These are phyloP conservation scores for Amblyjoppa fuscipennis DNA, from an alignment of 2,888 invertebrate species.

Conservation along the genomic window DNA sequence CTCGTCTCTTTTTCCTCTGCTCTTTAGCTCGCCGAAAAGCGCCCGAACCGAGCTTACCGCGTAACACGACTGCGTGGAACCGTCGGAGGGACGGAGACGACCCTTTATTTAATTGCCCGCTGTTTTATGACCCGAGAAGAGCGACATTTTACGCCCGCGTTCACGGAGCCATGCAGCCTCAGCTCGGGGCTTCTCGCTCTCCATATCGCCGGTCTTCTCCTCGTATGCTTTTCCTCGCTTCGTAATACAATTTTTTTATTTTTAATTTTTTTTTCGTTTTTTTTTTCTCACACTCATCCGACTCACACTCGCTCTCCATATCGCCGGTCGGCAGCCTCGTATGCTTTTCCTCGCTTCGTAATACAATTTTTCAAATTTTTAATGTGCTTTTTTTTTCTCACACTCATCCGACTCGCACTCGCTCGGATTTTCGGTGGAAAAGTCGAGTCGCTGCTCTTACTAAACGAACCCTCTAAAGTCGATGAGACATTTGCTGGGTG, in stretches of 20 bases:
- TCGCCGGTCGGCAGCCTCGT: slow-evolving; percentile 21
- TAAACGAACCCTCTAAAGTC: background rate
- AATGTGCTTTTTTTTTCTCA: background rate
- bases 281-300: background rate
- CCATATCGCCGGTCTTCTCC: slow-evolving; percentile 21
- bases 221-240: slow-evolving; percentile 33
- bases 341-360: slow-evolving; percentile 26
- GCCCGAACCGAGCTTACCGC: background rate
- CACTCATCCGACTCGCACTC: background rate
- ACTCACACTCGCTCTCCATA: background rate
- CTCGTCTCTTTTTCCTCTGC: slow-evolving; percentile 16
- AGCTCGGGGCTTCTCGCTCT: background rate
- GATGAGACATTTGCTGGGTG: slow-evolving; percentile 37
- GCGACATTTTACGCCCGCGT: slow-evolving; percentile 67
- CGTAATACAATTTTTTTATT: slow-evolving; percentile 22
- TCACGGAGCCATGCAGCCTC: slow-evolving; percentile 53
- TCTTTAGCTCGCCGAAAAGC: slow-evolving; percentile 13
- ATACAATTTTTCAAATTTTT: slow-evolving; percentile 21
- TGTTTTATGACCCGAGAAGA: slow-evolving; percentile 72
- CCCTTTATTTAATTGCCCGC: slow-evolving; percentile 72
- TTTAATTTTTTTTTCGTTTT: slow-evolving; percentile 25
- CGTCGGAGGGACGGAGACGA: slow-evolving; percentile 8
- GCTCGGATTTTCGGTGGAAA: slow-evolving; percentile 8
- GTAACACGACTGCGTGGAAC: slow-evolving; percentile 4
- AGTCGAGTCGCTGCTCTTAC: background rate